These are phyloP conservation scores for Rapana venosa DNA, from an alignment of 2,888 invertebrate species.

Conservation along the genomic window DNA sequence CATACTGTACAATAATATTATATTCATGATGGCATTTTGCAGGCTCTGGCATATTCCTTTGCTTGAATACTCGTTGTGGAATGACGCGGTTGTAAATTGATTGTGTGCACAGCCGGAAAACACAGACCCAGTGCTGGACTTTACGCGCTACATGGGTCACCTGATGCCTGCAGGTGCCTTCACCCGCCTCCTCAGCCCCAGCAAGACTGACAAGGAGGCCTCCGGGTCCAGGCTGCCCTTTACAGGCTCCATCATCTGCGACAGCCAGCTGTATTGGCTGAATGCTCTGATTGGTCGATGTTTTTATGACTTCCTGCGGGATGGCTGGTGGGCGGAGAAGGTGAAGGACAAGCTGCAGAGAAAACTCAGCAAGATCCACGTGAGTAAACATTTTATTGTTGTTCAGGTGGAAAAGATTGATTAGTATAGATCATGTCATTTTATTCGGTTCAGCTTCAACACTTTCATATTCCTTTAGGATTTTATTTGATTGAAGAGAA, in stretches of 20 bases:
- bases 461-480: too few relatives aligned
- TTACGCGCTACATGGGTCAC: conserved; percentile 73
- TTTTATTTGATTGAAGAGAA: too few relatives aligned
- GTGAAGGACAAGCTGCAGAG: conserved; percentile 89
- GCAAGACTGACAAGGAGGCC: conserved; percentile 37
- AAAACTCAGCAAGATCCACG: conserved; percentile 91
- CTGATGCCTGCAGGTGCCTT: conserved; percentile 67
- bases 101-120: conserved; percentile 2
- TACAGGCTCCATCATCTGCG: conserved; percentile 67
- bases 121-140: conserved; percentile 55
- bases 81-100: too few relatives aligned
- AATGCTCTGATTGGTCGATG: conserved; percentile 89
- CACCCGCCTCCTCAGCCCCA: conserved; percentile 55
- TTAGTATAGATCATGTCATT: too few relatives aligned
- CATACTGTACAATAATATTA: too few relatives aligned
- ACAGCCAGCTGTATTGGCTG: conserved; percentile 78
- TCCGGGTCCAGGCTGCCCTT: conserved; percentile 20
- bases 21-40: too few relatives aligned
- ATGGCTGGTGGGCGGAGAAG: conserved; percentile 84
- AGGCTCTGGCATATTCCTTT: too few relatives aligned
- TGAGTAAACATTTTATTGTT: conserved; percentile 73
- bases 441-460: too few relatives aligned
- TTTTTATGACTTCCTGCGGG: conserved; percentile 89
- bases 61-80: too few relatives aligned
- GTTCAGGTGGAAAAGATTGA: too few relatives aligned